Conservation (phyloP, 2,888 invertebrate species). For the Amblyteles armatorius region DNA sequence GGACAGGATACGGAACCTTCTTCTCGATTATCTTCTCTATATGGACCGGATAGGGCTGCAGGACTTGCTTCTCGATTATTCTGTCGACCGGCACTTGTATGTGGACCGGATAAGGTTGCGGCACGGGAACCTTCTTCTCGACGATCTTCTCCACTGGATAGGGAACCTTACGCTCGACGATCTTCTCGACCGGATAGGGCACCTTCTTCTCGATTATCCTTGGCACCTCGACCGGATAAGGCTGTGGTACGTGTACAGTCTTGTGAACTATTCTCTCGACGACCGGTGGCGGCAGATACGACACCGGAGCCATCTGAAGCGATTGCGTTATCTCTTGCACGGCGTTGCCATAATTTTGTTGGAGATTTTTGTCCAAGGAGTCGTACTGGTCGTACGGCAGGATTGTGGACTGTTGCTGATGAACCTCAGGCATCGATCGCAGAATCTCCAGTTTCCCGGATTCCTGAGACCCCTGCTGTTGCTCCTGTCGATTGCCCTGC, state of each 20-base stretch:
- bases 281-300: constrained; percentile 54
- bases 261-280: constrained; percentile 84
- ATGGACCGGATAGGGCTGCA: constrained; percentile 84
- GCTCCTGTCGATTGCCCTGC: not conserved
- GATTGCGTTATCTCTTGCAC: constrained; percentile 14
- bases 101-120: constrained; percentile 85
- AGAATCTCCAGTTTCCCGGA: not conserved
- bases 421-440: constrained; percentile 21
- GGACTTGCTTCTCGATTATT: constrained; percentile 88
- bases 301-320: not conserved
- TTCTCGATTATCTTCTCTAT: constrained; percentile 85
- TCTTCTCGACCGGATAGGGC: constrained; percentile 84
- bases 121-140: constrained; percentile 86
- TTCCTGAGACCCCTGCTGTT: not conserved
- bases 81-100: constrained; percentile 85
- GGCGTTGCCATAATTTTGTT: constrained; percentile 32
- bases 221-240: constrained; percentile 85
- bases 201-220: constrained; percentile 84
- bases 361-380: constrained; percentile 17
- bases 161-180: constrained; percentile 85
- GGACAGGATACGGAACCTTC: constrained; percentile 86
- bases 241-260: constrained; percentile 83
- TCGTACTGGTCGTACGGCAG: constrained; percentile 51
- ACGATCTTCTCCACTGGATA: constrained; percentile 85
- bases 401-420: constrained; percentile 51